phyloP scores from a whole-genome alignment of 2,797 vertebrate species.

The Fringilla coelebs region DNA sequence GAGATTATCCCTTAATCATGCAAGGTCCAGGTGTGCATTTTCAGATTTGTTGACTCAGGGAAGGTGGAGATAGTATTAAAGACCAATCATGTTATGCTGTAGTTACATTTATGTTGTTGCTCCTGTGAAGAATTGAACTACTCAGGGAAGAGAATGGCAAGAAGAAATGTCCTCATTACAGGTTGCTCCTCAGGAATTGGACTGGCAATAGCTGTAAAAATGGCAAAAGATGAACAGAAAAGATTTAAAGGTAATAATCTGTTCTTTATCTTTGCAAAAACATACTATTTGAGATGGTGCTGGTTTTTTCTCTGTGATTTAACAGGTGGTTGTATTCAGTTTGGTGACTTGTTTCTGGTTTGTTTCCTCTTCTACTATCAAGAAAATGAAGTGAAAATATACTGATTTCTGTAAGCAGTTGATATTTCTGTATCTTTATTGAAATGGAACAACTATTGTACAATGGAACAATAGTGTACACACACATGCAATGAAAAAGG shows the following conservation, averaged over 20 bases:
- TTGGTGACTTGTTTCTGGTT: not conserved
- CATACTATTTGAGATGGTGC: not conserved
- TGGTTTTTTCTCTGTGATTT: not conserved
- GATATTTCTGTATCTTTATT: not conserved
- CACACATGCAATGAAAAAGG: not conserved
- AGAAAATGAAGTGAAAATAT: not conserved
- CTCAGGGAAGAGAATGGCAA: conserved; percentile 70
- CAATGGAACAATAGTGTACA: not conserved
- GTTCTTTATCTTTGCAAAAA: not conserved
- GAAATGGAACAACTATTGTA: not conserved
- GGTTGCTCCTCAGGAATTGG: conserved; percentile 90
- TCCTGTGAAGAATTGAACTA: not conserved
- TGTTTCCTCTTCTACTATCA: not conserved
- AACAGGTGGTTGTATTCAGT: not conserved
- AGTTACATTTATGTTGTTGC: not conserved
- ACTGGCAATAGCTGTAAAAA: conserved; percentile 80
- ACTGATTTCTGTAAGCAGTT: not conserved
- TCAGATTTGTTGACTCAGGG: conserved; percentile 78
- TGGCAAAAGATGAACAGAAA: conserved; percentile 86
- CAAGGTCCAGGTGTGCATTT: conserved; percentile 59
- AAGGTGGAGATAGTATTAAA: conserved; percentile 59
- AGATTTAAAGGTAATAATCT: conserved; percentile 85
- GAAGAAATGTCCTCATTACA: conserved; percentile 86
- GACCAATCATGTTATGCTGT: conserved; percentile 3
- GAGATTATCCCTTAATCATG: conserved; percentile 74